Base-by-base conservation (phyloP, 1,140 invertebrate species). In the Dolichoris vasculosae region DNA sequence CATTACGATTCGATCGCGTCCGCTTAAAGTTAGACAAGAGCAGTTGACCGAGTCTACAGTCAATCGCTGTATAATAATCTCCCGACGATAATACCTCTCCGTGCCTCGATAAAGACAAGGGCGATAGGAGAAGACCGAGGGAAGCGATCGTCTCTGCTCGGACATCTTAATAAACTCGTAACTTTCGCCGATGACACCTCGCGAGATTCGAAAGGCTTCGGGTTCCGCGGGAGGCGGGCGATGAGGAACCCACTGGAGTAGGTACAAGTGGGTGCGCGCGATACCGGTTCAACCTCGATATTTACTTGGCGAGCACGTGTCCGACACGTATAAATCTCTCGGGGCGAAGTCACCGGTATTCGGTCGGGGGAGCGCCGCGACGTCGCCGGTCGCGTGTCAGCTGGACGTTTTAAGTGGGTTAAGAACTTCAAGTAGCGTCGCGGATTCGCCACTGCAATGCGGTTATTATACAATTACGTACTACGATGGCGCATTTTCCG, bases 131-230 rank as follows among this genome's bases (percentile, higher is more conserved):
- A 71, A 1, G 13, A 15, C 13, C 35, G 13, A 2, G 59, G 59
- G 11, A 63, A 26, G 8, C 7, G n/a, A 23, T 3, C 64, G 32
- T 1, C 9, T 17, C 32, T 69, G 8, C 30, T 35, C 43, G 43
- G 13, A 35, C 26, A 7, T 30, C 59, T n/a, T 63, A 63, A 71
- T 71, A 32, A 71, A 40, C 67, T 26, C 67, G 67, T 71, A 71
- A 71, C 67, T 71, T 71, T 71, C 35, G 67, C 67, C 67, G 67
- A 71, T 71, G 67, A 71, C 67, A 71, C 67, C 35, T n/a, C 67
- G n/a, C 17, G 67, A 71, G 35, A 86, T 86, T 89, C 85, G 87
- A 85, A 78, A 87, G 87, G 84, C 86, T 85, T 88, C 87, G 86
- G 76, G 84, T 79, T 87, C 84, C 43, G 43, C 43, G 43, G 43